Evolutionary conservation across 2,113 vertebrate genomes (phyloP).

Genomic region (Phaetusa simplex): DNA sequence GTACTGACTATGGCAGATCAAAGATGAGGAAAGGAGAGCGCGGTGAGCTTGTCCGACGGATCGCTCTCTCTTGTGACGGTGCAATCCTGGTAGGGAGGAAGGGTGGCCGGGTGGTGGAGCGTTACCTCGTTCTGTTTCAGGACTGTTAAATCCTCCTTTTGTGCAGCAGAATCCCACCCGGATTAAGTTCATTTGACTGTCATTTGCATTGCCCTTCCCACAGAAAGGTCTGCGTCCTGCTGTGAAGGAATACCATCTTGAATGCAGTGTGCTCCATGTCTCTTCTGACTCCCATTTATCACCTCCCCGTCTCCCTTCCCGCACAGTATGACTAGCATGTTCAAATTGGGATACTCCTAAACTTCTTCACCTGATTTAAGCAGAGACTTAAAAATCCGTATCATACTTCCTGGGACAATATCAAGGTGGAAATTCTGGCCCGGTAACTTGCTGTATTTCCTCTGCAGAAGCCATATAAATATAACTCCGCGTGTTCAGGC

Average conservation of each 20-base stretch:
- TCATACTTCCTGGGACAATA: background rate
- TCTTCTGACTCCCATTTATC: background rate
- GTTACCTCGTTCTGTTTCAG: background rate
- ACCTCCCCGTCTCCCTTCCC: background rate
- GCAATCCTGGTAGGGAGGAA: background rate
- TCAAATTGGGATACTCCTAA: background rate
- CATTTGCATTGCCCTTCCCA: background rate
- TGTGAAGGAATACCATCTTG: background rate
- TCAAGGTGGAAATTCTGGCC: background rate
- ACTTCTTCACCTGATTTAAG: background rate
- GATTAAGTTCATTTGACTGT: background rate
- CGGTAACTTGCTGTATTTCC: background rate
- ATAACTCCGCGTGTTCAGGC: accelerated
- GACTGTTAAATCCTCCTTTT: background rate
- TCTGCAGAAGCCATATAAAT: background rate
- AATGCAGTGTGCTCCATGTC: background rate
- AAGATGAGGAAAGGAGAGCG: background rate
- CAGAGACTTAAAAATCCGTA: background rate
- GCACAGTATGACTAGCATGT: background rate
- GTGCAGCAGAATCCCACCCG: background rate
- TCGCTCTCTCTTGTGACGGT: background rate
- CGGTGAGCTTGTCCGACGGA: background rate
- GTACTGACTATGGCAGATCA: background rate
- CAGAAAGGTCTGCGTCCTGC: background rate
- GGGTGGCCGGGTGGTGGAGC: background rate